Evolutionary conservation across 1,140 invertebrate species (phyloP).

Genomic region (Dendroctonus valens): DNA sequence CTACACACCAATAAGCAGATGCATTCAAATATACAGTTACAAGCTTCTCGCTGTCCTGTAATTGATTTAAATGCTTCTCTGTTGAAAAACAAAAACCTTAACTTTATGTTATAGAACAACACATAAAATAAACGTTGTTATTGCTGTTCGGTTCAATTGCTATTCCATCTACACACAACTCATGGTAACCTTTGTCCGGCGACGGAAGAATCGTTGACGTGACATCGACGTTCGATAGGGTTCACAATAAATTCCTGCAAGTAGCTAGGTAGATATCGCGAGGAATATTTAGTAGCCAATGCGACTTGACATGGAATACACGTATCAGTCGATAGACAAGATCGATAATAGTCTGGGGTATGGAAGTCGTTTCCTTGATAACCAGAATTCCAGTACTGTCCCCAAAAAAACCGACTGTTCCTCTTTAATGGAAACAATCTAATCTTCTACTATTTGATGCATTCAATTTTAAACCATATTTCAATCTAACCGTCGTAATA

Average conservation of each 20-base stretch:
- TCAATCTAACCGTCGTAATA: not conserved
- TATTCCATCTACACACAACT: no score
- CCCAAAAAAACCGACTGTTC: not conserved
- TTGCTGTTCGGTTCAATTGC: no score
- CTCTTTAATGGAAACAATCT: not conserved
- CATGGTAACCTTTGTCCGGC: slow-evolving; percentile 3
- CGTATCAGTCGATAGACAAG: slow-evolving; percentile 30
- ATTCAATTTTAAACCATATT: not conserved
- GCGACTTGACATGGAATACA: slow-evolving; percentile 23
- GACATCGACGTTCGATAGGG: slow-evolving; percentile 19
- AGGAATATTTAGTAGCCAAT: slow-evolving; percentile 32
- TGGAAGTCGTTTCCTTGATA: no score
- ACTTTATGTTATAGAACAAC: no score
- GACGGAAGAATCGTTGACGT: slow-evolving; percentile 20
- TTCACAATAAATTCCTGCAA: slow-evolving; percentile 30
- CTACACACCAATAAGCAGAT: no score
- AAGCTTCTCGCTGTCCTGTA: no score
- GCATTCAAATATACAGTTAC: no score
- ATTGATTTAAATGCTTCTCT: no score
- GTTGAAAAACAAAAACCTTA: no score
- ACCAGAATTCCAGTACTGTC: no score
- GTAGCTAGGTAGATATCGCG: slow-evolving; percentile 1
- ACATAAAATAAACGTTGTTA: no score
- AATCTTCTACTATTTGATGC: not conserved
- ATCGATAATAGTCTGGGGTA: slow-evolving; percentile 6